Percentiles rank a stretch among this genome's conserved stretches.
Evolutionary conservation across 2,113 vertebrate species (phyloP).

Genomic region (Cyprinodon variegatus): DNA sequence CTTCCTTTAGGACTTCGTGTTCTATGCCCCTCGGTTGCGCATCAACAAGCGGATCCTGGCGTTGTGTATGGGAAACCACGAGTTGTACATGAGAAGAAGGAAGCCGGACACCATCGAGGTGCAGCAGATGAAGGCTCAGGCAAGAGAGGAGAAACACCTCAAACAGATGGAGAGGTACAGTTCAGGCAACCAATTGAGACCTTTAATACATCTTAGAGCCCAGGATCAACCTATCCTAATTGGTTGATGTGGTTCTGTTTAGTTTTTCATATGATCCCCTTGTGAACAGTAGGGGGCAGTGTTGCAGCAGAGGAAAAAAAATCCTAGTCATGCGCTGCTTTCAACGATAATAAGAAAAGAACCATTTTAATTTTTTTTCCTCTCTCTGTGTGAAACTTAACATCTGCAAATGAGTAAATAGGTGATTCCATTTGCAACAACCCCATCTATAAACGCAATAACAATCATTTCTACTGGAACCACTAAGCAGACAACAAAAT

Average conservation of each 20-base stretch:
- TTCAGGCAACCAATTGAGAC: not conserved
- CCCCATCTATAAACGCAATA: not conserved
- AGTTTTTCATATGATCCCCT: not conserved
- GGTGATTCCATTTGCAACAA: not conserved
- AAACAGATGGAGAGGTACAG: constrained; percentile 95
- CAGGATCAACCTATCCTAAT: too few species aligned
- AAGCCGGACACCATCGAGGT: constrained; percentile 99
- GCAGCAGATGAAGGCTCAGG: constrained; percentile 98
- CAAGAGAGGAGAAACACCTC: constrained; percentile 96
- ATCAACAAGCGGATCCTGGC: constrained; percentile 98
- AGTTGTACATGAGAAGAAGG: constrained; percentile 97
- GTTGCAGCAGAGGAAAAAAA: not conserved
- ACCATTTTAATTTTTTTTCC: too few species aligned
- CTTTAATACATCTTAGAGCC: not conserved
- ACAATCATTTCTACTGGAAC: not conserved
- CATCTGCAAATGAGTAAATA: too few species aligned
- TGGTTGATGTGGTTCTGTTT: not conserved
- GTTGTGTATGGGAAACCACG: constrained; percentile 98
- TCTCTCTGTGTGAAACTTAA: too few species aligned
- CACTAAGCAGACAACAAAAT: not conserved
- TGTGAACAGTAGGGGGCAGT: not conserved
- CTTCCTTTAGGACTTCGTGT: constrained; percentile 90
- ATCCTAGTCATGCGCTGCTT: not conserved
- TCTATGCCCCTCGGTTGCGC: constrained; percentile 93
- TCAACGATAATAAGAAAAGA: not conserved